These are phyloP conservation scores for Calliscelio sp. DNA, from an alignment of 2,888 invertebrate species.

Conservation along the genomic window DNA sequence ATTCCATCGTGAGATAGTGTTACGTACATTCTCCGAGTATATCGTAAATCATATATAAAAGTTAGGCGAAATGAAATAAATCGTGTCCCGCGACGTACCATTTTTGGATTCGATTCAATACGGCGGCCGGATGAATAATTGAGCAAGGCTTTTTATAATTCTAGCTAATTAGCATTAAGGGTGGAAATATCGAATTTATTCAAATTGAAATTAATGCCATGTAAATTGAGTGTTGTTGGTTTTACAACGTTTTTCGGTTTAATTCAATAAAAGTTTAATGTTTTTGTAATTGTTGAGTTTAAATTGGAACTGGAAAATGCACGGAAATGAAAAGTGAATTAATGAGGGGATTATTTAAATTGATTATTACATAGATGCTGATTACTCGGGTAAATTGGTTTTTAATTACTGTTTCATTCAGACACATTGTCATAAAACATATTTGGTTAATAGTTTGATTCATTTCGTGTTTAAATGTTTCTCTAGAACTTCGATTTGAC, in stretches of 20 bases:
- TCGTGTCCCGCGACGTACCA: slow-evolving; percentile 37
- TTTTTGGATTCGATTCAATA: slow-evolving; percentile 64
- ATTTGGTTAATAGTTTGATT: too few species aligned
- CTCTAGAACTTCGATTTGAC: too few species aligned
- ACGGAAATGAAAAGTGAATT: neutral
- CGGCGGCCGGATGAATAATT: slow-evolving; percentile 44
- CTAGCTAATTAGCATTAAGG: slow-evolving; percentile 38
- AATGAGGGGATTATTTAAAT: neutral
- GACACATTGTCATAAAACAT: too few species aligned
- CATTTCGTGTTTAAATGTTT: too few species aligned
- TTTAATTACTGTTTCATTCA: too few species aligned
- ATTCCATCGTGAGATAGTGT: slow-evolving; percentile 38
- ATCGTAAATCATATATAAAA: slow-evolving; percentile 65
- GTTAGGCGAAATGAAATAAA: slow-evolving; percentile 53
- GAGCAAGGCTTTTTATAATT: slow-evolving; percentile 46
- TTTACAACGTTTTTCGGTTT: neutral
- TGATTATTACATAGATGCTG: neutral
- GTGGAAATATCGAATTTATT: slow-evolving; percentile 1
- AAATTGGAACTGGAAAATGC: neutral
- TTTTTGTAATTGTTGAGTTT: slow-evolving; percentile 7
- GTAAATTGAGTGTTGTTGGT: neutral
- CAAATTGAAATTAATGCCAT: slow-evolving; percentile 28
- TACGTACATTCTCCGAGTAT: slow-evolving; percentile 36
- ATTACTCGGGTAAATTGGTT: too few species aligned
- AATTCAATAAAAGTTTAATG: slow-evolving; percentile 11